These are phyloP conservation scores for Lithophane semibrunnea DNA, from an alignment of 2,888 invertebrate species.

Conservation along the genomic window DNA sequence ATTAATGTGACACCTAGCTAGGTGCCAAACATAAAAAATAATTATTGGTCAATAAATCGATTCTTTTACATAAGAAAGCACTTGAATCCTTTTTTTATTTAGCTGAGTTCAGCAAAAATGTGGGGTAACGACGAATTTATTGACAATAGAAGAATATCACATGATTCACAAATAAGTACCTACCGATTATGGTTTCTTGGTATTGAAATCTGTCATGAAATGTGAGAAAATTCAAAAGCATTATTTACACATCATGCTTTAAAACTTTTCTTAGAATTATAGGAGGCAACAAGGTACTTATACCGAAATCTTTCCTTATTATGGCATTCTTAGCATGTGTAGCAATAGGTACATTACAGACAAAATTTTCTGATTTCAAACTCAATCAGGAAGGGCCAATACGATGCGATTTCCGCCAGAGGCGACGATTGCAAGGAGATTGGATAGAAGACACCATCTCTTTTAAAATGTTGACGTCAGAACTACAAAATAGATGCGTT, in stretches of 20 bases:
- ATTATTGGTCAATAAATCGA: constrained; percentile 75
- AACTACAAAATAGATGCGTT: not conserved
- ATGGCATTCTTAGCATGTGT: not conserved
- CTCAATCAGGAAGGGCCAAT: not conserved
- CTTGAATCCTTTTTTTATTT: constrained; percentile 65
- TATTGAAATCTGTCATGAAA: constrained; percentile 8
- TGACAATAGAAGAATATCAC: constrained; percentile 36
- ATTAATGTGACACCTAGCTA: constrained; percentile 80
- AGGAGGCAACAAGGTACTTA: no score
- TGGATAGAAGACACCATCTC: not conserved
- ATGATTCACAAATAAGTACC: constrained; percentile 31
- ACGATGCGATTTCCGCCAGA: not conserved
- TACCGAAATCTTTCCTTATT: no score
- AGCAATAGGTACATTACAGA: not conserved
- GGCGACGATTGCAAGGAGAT: not conserved
- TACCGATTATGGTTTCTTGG: not conserved
- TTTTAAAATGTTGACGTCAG: no score
- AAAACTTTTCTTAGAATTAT: not conserved
- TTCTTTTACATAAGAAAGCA: constrained; percentile 72
- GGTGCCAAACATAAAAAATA: constrained; percentile 75
- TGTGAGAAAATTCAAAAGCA: not conserved
- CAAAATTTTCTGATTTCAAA: not conserved
- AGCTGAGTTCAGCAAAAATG: constrained; percentile 22
- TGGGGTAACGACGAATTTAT: constrained; percentile 43
- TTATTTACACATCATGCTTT: no score